Evolutionary conservation across 2,797 vertebrate genomes (phyloP).

Genomic region (Prionace glauca): DNA sequence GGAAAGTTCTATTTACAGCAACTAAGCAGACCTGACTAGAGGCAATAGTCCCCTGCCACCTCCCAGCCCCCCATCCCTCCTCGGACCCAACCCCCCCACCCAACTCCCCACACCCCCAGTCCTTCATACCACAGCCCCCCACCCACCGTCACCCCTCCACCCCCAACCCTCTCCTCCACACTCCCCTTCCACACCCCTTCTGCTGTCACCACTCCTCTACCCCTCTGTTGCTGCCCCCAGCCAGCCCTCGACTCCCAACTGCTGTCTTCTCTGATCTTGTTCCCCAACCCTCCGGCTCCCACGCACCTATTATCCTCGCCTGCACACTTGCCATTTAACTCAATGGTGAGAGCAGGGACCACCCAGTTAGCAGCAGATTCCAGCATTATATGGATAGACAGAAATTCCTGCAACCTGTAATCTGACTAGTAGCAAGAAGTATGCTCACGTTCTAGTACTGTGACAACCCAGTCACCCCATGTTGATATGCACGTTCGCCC

Average conservation of each 20-base stretch:
- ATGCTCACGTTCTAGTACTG: constrained; percentile 94
- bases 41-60: neutral
- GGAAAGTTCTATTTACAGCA: neutral
- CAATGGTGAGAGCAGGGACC: neutral
- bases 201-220: too few species aligned
- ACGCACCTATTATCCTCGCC: neutral
- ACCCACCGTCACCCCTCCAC: neutral
- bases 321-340: neutral
- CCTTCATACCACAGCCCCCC: too few species aligned
- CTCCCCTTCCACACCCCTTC: neutral
- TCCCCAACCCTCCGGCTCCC: too few species aligned
- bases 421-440: neutral
- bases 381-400: neutral
- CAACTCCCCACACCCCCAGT: neutral
- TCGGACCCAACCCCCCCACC: neutral
- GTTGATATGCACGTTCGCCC: constrained; percentile 97
- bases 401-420: neutral
- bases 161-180: too few species aligned
- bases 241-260: too few species aligned
- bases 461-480: constrained; percentile 97
- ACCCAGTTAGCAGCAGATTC: neutral
- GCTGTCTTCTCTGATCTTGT: neutral
- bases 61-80: neutral
- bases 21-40: neutral
- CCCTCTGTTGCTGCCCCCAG: too few species aligned